Evolutionary conservation across 2,888 invertebrate genomes (phyloP), one percentile per base, ranked within the genome.

Genomic region (Harpalus rubripes): DNA sequence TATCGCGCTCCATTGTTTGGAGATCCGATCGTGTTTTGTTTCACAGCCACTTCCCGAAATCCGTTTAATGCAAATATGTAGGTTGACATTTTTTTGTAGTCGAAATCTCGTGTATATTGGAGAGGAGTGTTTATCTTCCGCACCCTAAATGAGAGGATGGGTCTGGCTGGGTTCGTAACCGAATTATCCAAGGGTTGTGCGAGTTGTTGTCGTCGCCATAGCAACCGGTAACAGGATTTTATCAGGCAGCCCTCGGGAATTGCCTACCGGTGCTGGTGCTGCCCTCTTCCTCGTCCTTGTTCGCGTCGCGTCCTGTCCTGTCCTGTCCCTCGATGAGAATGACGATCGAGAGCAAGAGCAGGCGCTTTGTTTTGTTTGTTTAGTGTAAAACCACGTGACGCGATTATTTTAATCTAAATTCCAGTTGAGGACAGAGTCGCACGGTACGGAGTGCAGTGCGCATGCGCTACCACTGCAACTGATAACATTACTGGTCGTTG

Each of bases 211-310:
- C 87, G 89, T 89, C 86, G 86, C 88, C 87, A 89, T 89, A 86
- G 88, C 86, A 88, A 90, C 89, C 85, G 87, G 87, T 88, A 88
- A 88, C 88, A 86, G 89, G 88, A 88, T 89, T 89, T 89, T 88
- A 88, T 88, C 88, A 87, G 87, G 86, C 87, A 87, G 87, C 80
- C 80, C 80, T 39, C 81, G 81, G 81, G 68, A 44, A 65, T 44
- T 74, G 39, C 79, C 61, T 39, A 16, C 63, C 61, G 41, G 65
- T 22, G 52, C 22, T 16, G 63, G 61, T 61, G 44, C n/a, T 32
- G 41, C 22, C 22, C 41, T 12, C 39, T 72, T 7, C 72, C 39
- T 44, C 44, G 44, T 52, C 2, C 39, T 44, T 12, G 44, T 52
- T 1, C 12, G 44, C 32, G 44, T 3, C 41, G 41, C 22, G 0